Conservation (phyloP, 1,140 invertebrate genomes). For the Caenorhabditis briggsae region DNA sequence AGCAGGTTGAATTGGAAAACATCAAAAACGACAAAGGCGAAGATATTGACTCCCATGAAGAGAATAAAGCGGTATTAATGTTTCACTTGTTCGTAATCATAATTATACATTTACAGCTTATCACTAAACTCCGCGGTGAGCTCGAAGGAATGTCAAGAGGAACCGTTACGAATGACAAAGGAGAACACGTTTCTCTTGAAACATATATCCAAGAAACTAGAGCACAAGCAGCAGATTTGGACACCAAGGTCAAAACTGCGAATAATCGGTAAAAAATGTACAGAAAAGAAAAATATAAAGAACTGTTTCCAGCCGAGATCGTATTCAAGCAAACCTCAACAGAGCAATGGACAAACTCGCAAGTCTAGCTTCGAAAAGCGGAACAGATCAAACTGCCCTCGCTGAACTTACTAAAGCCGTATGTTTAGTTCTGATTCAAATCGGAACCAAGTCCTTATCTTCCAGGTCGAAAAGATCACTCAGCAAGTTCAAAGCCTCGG, state of each 20-base stretch:
- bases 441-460: too few species aligned
- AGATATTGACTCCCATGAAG: not conserved
- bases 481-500: too few species aligned
- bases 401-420: too few species aligned
- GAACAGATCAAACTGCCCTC: too few species aligned
- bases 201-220: conserved; percentile 47
- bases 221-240: not conserved
- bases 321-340: not conserved
- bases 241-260: conserved; percentile 48
- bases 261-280: conserved; percentile 14
- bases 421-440: too few species aligned
- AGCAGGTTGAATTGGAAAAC: conserved; percentile 28
- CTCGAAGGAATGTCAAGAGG: conserved; percentile 65
- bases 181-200: conserved; percentile 65
- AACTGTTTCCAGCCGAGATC: not conserved
- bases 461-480: too few species aligned
- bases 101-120: conserved; percentile 7
- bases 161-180: conserved; percentile 66
- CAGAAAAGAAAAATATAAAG: not conserved
- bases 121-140: conserved; percentile 12
- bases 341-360: too few species aligned
- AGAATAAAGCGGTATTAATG: conserved; percentile 1
- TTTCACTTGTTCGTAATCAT: not conserved
- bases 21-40: not conserved
- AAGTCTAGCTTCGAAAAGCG: too few species aligned